Conservation (phyloP, 2,888 invertebrate genomes). For the Aspidiotus destructor region DNA sequence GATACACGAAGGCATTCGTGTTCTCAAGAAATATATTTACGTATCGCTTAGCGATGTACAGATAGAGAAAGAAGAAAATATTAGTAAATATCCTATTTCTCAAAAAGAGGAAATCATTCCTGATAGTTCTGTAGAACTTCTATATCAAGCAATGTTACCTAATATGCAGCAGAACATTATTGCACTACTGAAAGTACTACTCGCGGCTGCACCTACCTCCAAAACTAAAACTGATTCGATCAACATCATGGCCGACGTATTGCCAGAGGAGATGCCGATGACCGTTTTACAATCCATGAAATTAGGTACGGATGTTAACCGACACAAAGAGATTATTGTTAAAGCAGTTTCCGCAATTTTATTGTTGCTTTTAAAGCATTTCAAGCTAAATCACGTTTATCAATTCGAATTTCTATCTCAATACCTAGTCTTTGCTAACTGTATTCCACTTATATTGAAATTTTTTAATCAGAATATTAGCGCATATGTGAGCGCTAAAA, state of each 20-base stretch:
- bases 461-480: constrained; percentile 98
- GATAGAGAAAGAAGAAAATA: constrained; percentile 80
- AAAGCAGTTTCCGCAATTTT: constrained; percentile 89
- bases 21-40: constrained; percentile 86
- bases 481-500: constrained; percentile 88
- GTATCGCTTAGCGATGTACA: constrained; percentile 87
- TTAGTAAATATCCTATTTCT: constrained; percentile 82
- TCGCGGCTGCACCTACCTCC: constrained; percentile 98
- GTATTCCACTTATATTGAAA: constrained; percentile 93
- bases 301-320: constrained; percentile 91
- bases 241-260: constrained; percentile 93
- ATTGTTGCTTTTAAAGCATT: constrained; percentile 86
- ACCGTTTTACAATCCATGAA: constrained; percentile 90
- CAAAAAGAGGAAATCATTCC: constrained; percentile 68
- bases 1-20: constrained; percentile 90
- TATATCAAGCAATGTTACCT: constrained; percentile 90
- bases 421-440: constrained; percentile 97
- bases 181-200: constrained; percentile 85
- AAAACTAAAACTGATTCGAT: constrained; percentile 95
- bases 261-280: constrained; percentile 97
- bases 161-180: constrained; percentile 97
- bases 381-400: constrained; percentile 93
- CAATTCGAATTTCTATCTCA: constrained; percentile 99
- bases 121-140: constrained; percentile 72
- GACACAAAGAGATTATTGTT: constrained; percentile 97